Evolutionary conservation across 2,113 vertebrate genomes (phyloP).

Genomic region (Eurypyga helias): DNA sequence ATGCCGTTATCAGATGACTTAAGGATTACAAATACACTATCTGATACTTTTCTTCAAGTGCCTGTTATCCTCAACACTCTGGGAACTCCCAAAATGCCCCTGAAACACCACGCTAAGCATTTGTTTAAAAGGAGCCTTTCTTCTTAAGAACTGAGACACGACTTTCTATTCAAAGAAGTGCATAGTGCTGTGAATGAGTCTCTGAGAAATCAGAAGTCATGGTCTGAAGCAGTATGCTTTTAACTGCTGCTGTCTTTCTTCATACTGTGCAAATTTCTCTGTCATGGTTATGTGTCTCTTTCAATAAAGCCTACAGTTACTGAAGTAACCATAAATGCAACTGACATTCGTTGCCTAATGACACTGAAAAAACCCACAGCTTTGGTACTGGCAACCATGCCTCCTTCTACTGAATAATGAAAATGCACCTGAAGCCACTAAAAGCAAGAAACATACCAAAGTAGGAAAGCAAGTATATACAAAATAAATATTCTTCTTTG

Average conservation of each 20-base stretch:
- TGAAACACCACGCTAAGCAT: not conserved
- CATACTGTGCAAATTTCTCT: not conserved
- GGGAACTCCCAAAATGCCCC: not conserved
- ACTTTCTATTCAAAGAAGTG: not conserved
- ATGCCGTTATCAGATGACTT: not conserved
- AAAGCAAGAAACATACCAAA: not conserved
- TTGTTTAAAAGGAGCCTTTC: not conserved
- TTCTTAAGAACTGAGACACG: not conserved
- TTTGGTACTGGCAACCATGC: not conserved
- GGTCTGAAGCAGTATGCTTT: not conserved
- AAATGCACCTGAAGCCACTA: not conserved
- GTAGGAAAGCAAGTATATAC: not conserved
- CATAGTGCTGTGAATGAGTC: not conserved
- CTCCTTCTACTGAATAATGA: not conserved
- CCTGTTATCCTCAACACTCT: not conserved
- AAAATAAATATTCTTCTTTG: not conserved
- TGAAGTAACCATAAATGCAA: not conserved
- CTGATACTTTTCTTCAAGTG: slow-evolving; percentile 3
- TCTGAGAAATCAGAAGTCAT: not conserved
- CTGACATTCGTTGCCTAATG: not conserved
- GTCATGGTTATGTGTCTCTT: not conserved
- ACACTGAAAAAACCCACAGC: not conserved
- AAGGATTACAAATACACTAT: not conserved
- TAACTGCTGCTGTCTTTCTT: not conserved
- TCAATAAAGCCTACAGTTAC: not conserved